Conservation (phyloP, 2,113 vertebrate species). For the Phainopepla nitens region DNA sequence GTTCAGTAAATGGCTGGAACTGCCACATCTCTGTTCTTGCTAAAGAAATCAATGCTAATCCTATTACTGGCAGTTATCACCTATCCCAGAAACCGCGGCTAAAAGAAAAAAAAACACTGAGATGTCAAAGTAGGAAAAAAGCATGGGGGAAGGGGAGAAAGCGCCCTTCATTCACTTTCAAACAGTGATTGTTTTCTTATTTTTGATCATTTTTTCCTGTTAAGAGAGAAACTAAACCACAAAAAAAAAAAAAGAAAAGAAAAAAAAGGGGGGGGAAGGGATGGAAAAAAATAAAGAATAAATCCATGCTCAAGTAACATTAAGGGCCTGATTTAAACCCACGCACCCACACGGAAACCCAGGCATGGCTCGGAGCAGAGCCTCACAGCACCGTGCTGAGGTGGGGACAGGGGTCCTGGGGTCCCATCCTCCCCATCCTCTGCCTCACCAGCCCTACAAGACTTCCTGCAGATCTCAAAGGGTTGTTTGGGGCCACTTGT, state of each 20-base stretch:
- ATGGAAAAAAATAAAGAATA: background rate
- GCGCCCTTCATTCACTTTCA: conserved; percentile 98
- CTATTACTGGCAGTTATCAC: conserved; percentile 99
- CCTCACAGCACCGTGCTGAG: fast-evolving
- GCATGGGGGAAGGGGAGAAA: conserved; percentile 63
- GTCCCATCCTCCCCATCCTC: background rate
- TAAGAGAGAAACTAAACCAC: conserved; percentile 72
- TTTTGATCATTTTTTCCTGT: conserved; percentile 93
- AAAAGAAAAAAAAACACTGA: conserved; percentile 84
- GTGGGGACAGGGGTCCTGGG: fast-evolving
- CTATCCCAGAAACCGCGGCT: conserved; percentile 99
- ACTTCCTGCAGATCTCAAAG: background rate
- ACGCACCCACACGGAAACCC: fast-evolving
- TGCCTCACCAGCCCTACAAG: background rate
- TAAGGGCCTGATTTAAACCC: conserved; percentile 63
- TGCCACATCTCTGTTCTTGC: conserved; percentile 99
- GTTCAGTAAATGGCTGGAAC: conserved; percentile 99
- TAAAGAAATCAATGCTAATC: conserved; percentile 99
- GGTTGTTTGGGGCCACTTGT: background rate
- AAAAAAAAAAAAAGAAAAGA: background rate
- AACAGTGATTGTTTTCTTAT: conserved; percentile 83
- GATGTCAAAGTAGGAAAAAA: conserved; percentile 94
- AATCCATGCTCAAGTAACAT: conserved; percentile 80
- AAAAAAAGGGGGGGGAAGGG: too few relatives aligned
- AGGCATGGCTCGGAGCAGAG: background rate